phyloP scores from a whole-genome alignment of 2,113 vertebrate genomes.

The Pangasianodon gigas region DNA sequence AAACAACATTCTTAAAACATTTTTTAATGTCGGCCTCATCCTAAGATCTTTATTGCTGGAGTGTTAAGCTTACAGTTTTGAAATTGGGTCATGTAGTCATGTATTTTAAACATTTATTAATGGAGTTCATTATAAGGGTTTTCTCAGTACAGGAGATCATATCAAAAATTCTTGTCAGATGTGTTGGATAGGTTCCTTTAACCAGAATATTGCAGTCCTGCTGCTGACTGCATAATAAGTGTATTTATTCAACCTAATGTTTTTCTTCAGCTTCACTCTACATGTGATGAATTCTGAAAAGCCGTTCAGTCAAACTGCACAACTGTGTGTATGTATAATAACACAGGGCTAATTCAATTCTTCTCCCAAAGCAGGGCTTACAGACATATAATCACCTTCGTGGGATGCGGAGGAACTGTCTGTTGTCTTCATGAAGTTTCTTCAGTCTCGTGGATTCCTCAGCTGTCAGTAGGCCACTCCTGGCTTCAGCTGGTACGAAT shows the following conservation, averaged over 20 bases:
- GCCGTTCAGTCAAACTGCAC: too few species aligned
- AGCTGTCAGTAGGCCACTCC: slow-evolving; percentile 78
- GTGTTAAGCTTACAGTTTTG: neutral
- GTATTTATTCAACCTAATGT: too few species aligned
- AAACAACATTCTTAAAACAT: too few species aligned
- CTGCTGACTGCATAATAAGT: too few species aligned
- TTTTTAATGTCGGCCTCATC: too few species aligned
- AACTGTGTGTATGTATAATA: too few species aligned
- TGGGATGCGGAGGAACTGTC: slow-evolving; percentile 85
- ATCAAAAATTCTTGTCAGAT: neutral
- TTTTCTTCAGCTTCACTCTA: neutral
- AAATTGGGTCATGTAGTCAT: too few species aligned
- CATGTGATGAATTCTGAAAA: too few species aligned
- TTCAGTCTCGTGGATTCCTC: slow-evolving; percentile 80
- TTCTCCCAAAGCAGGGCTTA: neutral
- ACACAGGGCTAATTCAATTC: neutral
- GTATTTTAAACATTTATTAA: neutral
- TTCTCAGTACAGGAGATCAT: neutral
- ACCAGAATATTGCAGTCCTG: too few species aligned
- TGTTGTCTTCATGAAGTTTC: slow-evolving; percentile 87
- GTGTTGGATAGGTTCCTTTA: neutral
- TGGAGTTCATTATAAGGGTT: neutral
- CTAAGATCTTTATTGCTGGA: neutral
- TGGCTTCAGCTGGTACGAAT: slow-evolving; percentile 82
- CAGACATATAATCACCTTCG: slow-evolving; percentile 73